Evolutionary conservation across 1,140 invertebrate species (phyloP).

Genomic region (Panagrolaimus sp.): DNA sequence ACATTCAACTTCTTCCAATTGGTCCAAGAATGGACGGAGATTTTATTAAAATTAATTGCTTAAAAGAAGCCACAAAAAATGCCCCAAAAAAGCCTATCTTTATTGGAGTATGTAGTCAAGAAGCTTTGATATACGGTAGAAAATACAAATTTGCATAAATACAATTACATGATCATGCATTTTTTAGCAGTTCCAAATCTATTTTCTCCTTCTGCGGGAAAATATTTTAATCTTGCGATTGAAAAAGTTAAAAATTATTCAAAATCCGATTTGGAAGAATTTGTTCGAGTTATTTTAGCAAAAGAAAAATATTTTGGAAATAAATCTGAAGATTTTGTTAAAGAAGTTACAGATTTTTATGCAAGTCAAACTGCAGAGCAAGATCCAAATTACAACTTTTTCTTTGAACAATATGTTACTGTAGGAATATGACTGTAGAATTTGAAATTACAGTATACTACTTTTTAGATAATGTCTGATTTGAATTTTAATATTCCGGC

Average conservation of each 20-base stretch:
- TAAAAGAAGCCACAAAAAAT: neutral
- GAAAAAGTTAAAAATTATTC: conserved; percentile 4
- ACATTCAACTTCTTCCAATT: neutral
- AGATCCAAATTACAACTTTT: neutral
- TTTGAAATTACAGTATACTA: too few relatives aligned
- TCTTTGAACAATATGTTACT: neutral
- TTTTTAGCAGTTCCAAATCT: neutral
- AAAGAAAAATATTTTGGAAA: neutral
- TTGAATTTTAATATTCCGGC: conserved; percentile 8
- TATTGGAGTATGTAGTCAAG: neutral
- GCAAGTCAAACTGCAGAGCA: neutral
- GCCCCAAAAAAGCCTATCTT: neutral
- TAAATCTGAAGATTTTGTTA: neutral
- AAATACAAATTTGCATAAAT: neutral
- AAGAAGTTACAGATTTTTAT: neutral
- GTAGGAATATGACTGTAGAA: too few relatives aligned
- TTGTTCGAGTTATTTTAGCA: neutral
- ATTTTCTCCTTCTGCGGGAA: neutral
- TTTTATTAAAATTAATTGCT: neutral
- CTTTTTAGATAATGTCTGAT: conserved; percentile 12
- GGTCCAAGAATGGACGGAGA: neutral
- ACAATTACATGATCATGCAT: too few relatives aligned
- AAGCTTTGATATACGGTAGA: neutral
- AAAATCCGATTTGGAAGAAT: neutral
- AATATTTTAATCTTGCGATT: neutral